Percentiles rank a stretch among this genome's conserved stretches.
phyloP scores from a whole-genome alignment of 2,888 invertebrate species.

The Drosophila incognita region DNA sequence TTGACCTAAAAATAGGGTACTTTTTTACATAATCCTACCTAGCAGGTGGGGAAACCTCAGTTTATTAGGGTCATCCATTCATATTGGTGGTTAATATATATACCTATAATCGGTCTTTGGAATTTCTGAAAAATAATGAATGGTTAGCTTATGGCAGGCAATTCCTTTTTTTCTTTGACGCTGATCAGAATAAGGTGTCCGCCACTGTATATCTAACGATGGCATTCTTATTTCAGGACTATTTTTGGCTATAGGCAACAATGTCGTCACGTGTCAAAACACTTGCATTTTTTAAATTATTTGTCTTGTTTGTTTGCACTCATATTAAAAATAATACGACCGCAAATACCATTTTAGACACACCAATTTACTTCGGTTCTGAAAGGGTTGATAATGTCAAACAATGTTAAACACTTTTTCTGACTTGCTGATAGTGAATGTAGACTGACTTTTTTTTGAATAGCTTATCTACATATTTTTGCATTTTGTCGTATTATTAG shows the following conservation, averaged over 20 bases:
- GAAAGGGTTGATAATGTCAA: neutral
- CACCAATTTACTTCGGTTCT: neutral
- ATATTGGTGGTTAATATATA: no score
- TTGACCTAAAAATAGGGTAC: no score
- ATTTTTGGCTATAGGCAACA: neutral
- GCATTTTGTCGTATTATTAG: conserved; percentile 1
- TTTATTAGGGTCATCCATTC: no score
- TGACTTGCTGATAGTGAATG: neutral
- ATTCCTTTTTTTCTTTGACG: no score
- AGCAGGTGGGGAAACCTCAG: no score
- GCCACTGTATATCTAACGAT: neutral
- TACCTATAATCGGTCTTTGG: no score
- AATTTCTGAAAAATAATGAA: no score
- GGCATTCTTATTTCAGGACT: neutral
- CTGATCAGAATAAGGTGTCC: no score
- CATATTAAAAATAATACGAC: neutral
- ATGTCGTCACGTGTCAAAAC: neutral
- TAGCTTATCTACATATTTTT: neutral
- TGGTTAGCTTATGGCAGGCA: no score
- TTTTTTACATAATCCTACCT: no score
- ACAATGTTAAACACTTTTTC: neutral
- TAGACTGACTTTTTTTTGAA: neutral
- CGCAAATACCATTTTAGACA: neutral
- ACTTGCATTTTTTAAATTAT: neutral
- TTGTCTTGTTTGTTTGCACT: neutral